Base-by-base conservation (phyloP, 53 echinoderm and acorn worm species). In the Holothuria leucospilota region DNA sequence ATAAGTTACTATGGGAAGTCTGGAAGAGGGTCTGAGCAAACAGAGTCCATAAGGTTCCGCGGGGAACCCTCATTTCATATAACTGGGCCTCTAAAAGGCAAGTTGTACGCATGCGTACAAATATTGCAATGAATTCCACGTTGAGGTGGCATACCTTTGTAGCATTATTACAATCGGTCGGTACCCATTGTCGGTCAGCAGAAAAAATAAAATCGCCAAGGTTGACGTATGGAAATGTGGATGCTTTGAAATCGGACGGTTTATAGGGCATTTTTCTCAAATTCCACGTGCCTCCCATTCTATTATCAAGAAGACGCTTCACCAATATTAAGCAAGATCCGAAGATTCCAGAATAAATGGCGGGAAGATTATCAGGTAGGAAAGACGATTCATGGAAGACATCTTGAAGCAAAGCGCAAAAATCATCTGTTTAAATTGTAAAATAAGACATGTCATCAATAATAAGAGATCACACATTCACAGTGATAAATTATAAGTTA, bases 111-210 rank as follows among this genome's bases (percentile, higher is more conserved):
- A 34, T 34, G 34, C 2, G 34, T 9, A 46, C 8, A 46, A 46
- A 46, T 46, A 46, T 46, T 7, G 46, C 0, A 68, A 20, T 20
- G 1, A 18, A 68, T 68, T 68, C 10, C n/a, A 20, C 11, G 11
- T 64, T 15, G 28, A 64, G 24, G 24, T 29, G 12, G 12, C n/a
- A 72, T 72, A 72, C 72, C 72, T 72, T 72, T 15, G 72, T 49
- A 40, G 72, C 72, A 29, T 72, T 72, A 1, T 72, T 29, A 18
- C 72, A 72, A 10, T 13, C 30, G 9, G 72, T 72, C 2, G 72
- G 72, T 72, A 72, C 42, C 72, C 72, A 72, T 15, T 72, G 72
- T 72, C 72, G 40, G 20, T 72, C 28, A 40, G 72, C 72, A 72
- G 72, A 42, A 20, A 72, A 49, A 13, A 72, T 42, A 42, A 72